Conservation (phyloP, 2,888 invertebrate species). For the Eilema caniola region DNA sequence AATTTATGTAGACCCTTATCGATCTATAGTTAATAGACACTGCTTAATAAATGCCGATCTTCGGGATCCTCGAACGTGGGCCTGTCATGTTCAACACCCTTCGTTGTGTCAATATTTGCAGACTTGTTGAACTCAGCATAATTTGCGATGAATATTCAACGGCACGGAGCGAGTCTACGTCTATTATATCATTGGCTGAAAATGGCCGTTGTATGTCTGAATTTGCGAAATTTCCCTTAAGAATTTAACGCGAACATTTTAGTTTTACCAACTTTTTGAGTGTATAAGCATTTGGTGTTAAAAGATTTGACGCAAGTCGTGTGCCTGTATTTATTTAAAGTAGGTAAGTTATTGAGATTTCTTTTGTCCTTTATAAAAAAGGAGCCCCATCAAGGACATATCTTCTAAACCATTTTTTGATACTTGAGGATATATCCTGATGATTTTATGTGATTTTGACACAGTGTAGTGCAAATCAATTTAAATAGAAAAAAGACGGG, state of each 20-base stretch:
- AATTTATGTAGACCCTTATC: background rate
- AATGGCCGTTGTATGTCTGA: background rate
- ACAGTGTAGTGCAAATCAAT: too few species aligned
- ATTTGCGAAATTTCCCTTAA: background rate
- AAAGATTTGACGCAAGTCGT: background rate
- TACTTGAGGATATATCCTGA: too few species aligned
- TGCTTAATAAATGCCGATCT: background rate
- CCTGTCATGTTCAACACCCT: background rate
- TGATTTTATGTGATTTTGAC: too few species aligned
- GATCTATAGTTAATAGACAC: background rate
- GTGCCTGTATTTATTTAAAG: too few species aligned
- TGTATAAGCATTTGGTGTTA: background rate
- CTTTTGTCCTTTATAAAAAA: too few species aligned
- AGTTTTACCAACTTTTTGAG: background rate
- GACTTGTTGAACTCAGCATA: constrained; percentile 10
- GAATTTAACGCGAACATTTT: background rate
- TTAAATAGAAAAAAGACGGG: too few species aligned
- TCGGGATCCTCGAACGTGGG: background rate
- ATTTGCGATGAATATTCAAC: constrained; percentile 18
- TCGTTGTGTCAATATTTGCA: constrained; percentile 13
- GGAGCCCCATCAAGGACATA: too few species aligned
- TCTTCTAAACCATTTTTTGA: too few species aligned
- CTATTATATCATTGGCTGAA: background rate
- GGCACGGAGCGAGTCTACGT: background rate
- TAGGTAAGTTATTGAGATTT: too few species aligned